Percentiles rank a stretch among this genome's conserved stretches.
Conservation (phyloP, 2,797 vertebrate species). For the Hipposideros larvatus region DNA sequence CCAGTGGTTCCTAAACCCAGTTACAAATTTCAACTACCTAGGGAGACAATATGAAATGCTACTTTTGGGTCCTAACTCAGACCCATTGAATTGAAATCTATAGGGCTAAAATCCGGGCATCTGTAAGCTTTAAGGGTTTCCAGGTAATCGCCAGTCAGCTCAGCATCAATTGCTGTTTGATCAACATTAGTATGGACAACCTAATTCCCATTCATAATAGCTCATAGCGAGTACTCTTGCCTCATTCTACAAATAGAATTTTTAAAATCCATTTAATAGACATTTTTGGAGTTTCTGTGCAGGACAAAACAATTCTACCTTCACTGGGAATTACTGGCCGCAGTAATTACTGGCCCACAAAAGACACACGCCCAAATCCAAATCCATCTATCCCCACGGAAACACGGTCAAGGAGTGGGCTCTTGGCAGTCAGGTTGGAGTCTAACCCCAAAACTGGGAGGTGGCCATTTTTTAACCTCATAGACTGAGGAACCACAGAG, state of each 20-base stretch:
- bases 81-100: background rate
- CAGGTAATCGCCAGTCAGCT: background rate
- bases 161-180: background rate
- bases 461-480: background rate
- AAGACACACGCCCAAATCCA: background rate
- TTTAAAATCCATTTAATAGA: background rate
- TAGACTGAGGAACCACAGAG: background rate
- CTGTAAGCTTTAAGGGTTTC: background rate
- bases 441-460: background rate
- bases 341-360: background rate
- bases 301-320: background rate
- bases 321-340: background rate
- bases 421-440: background rate
- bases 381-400: background rate
- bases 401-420: background rate
- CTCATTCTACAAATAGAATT: background rate
- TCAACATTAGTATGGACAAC: background rate
- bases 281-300: background rate
- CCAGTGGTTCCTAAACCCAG: background rate
- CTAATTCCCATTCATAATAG: background rate
- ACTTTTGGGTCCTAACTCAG: background rate
- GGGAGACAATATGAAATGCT: background rate
- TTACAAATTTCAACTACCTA: background rate
- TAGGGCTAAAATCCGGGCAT: background rate
- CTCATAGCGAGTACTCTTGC: background rate